These are phyloP conservation scores for Xyliphius kryptos DNA, from an alignment of 2,113 vertebrate genomes.

Conservation along the genomic window DNA sequence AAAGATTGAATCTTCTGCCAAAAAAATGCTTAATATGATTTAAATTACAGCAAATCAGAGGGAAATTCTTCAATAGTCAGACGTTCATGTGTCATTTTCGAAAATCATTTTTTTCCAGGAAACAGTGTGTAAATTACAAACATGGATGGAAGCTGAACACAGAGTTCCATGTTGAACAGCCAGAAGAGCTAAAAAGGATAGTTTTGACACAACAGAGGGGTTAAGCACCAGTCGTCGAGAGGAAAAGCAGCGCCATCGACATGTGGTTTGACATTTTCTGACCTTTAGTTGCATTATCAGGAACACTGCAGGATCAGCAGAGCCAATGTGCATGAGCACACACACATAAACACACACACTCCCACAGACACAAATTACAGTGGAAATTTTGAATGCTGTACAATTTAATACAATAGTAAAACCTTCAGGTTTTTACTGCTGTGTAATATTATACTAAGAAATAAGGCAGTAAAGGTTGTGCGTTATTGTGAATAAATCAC, in stretches of 20 bases:
- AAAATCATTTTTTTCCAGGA: too few relatives aligned
- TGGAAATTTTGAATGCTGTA: not conserved
- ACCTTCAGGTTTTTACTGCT: not conserved
- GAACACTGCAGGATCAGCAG: slow-evolving; percentile 37
- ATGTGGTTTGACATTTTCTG: slow-evolving; percentile 57
- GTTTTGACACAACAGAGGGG: not conserved
- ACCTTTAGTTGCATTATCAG: slow-evolving; percentile 53
- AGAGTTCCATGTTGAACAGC: too few relatives aligned
- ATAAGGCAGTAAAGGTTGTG: too few relatives aligned
- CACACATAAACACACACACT: not conserved
- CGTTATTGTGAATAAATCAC: too few relatives aligned
- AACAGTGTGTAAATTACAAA: too few relatives aligned
- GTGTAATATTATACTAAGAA: not conserved
- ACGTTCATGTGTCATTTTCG: too few relatives aligned
- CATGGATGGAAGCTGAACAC: too few relatives aligned
- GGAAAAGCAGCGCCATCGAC: slow-evolving; percentile 27
- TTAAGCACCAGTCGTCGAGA: not conserved
- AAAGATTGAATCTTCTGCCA: too few relatives aligned
- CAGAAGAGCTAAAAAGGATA: too few relatives aligned
- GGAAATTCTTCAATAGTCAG: too few relatives aligned
- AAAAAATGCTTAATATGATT: too few relatives aligned
- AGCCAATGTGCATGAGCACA: not conserved
- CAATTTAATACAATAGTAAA: not conserved
- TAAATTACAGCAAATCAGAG: too few relatives aligned
- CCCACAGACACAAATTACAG: not conserved